phyloP scores from a whole-genome alignment of 2,113 vertebrate species.

The Anseranas semipalmata region DNA sequence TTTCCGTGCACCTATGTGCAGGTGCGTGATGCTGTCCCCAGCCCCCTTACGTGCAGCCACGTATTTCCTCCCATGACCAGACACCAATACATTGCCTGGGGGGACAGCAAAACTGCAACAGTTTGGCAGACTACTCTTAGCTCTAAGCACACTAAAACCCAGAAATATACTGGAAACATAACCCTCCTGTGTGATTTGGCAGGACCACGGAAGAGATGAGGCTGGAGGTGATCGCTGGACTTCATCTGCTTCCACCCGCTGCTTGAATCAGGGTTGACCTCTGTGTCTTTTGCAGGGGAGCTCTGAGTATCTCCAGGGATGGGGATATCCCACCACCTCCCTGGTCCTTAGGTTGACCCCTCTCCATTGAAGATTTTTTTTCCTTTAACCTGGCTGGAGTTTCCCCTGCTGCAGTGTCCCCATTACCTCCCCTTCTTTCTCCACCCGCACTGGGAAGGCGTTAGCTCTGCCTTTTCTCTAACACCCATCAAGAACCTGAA shows the following conservation, averaged over 20 bases:
- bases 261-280: neutral
- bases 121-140: neutral
- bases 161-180: neutral
- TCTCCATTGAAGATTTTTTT: neutral
- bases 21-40: neutral
- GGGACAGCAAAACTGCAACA: neutral
- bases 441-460: neutral
- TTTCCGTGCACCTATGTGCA: neutral
- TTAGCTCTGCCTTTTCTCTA: neutral
- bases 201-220: neutral
- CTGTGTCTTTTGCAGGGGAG: neutral
- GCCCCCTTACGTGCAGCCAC: neutral
- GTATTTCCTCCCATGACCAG: neutral
- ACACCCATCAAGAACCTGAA: neutral
- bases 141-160: rapidly evolving
- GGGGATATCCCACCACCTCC: neutral
- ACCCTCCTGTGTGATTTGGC: rapidly evolving
- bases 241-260: neutral
- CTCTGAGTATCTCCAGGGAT: neutral
- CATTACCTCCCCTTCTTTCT: neutral
- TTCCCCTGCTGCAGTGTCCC: neutral
- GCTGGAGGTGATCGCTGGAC: neutral
- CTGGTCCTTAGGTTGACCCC: neutral
- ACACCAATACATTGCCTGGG: neutral
- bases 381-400: neutral